A percentile compares a stretch with the other conserved stretches of the same genome.
Conservation (phyloP, 2,113 vertebrate genomes). For the Caretta caretta region DNA sequence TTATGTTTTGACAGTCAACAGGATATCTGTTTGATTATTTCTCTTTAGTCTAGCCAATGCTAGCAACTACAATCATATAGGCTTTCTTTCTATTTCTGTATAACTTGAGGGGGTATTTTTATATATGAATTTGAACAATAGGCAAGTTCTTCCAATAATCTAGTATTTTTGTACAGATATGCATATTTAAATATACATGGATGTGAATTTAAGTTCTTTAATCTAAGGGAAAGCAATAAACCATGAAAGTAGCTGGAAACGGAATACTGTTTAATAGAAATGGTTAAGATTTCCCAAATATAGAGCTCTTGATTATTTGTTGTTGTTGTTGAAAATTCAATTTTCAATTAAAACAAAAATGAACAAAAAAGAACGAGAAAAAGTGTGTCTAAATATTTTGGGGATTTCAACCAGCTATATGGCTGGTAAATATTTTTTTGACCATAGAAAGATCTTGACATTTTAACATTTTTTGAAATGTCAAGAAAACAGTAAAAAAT, state of each 20-base stretch:
- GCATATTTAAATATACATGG: neutral
- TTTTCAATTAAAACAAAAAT: neutral
- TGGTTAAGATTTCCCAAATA: neutral
- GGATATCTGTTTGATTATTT: conserved; percentile 69
- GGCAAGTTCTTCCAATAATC: conserved; percentile 16
- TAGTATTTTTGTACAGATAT: neutral
- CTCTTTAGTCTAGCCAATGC: conserved; percentile 61
- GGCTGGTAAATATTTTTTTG: neutral
- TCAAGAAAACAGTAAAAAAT: neutral
- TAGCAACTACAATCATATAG: conserved; percentile 43
- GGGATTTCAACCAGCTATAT: neutral
- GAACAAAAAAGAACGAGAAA: neutral
- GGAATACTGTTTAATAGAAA: neutral
- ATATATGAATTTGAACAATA: conserved; percentile 37
- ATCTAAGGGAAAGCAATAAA: neutral
- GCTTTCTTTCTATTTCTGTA: conserved; percentile 21
- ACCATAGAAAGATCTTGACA: neutral
- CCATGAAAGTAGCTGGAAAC: neutral
- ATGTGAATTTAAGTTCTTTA: conserved; percentile 33
- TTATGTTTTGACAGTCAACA: conserved; percentile 73
- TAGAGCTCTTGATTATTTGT: neutral
- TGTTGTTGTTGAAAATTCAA: neutral
- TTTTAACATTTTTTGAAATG: neutral
- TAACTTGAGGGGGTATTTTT: conserved; percentile 35
- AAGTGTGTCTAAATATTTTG: neutral